Evolutionary conservation across 2,888 invertebrate species (phyloP).

Genomic region (Frankliniella intonsa): DNA sequence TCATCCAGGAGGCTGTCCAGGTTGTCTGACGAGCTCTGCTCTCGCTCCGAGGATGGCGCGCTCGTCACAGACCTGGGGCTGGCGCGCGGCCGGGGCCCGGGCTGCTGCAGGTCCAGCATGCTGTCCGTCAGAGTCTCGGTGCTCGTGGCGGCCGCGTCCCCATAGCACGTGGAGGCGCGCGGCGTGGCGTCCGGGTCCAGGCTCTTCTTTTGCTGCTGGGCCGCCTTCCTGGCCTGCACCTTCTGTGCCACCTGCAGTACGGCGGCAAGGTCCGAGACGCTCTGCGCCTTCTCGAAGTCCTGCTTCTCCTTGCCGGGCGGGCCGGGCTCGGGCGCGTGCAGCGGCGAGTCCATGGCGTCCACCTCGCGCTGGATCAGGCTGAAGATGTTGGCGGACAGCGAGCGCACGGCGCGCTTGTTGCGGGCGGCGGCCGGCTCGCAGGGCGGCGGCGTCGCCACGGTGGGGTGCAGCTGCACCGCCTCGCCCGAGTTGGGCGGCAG

Average conservation of each 20-base stretch:
- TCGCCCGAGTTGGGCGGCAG: constrained; percentile 51
- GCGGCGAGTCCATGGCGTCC: constrained; percentile 12
- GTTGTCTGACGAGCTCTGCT: not conserved
- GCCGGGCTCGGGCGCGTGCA: constrained; percentile 8
- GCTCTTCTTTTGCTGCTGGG: not conserved
- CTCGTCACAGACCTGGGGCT: not conserved
- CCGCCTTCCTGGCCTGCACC: constrained; percentile 46
- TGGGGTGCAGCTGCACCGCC: constrained; percentile 43
- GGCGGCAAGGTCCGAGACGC: constrained; percentile 38
- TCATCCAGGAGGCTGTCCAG: constrained; percentile 19
- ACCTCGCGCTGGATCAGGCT: constrained; percentile 58
- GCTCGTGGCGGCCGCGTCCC: constrained; percentile 39
- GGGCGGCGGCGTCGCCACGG: constrained; percentile 35
- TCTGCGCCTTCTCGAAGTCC: constrained; percentile 26
- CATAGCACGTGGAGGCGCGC: constrained; percentile 31
- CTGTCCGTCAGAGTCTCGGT: constrained; percentile 46
- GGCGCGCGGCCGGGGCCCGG: not conserved
- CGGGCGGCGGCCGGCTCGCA: constrained; percentile 43
- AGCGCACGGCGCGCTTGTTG: constrained; percentile 75
- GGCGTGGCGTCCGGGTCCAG: constrained; percentile 34
- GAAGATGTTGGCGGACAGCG: constrained; percentile 78
- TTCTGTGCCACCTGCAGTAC: constrained; percentile 48
- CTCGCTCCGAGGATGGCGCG: not conserved
- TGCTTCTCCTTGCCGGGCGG: constrained; percentile 5
- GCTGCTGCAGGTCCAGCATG: constrained; percentile 21